Conservation (phyloP, 2,888 invertebrate species). For the Dasysyrphus tricinctus region DNA sequence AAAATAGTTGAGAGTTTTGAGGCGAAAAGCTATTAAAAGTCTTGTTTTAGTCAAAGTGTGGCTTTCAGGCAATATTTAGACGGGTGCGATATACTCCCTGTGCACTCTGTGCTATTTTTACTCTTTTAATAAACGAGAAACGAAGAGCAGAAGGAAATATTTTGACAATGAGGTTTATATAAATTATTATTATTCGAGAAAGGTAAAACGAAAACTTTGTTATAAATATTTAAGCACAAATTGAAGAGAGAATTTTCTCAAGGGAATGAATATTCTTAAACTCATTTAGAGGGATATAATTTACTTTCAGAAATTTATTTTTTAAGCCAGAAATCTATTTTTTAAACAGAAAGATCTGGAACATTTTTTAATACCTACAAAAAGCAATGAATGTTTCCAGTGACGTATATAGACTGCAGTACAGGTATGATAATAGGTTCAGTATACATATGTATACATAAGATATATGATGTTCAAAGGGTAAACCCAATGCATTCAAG, state of each 20-base stretch:
- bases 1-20: slow-evolving; percentile 25
- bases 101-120: neutral
- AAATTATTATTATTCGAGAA: neutral
- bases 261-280: neutral
- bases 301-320: no score
- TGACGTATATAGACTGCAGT: no score
- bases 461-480: no score
- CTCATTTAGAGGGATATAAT: no score
- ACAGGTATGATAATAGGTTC: no score
- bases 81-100: neutral
- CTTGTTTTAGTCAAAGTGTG: slow-evolving; percentile 39
- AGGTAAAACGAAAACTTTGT: slow-evolving; percentile 10
- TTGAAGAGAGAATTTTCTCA: neutral
- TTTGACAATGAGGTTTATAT: slow-evolving; percentile 25
- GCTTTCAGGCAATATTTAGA: slow-evolving; percentile 35
- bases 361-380: no score
- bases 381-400: no score
- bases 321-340: no score
- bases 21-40: slow-evolving; percentile 53
- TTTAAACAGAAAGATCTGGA: no score
- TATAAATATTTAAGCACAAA: slow-evolving; percentile 1
- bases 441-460: no score
- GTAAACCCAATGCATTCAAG: no score
- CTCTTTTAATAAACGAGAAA: neutral
- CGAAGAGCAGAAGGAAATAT: neutral